Evolutionary conservation across 1,140 invertebrate species (phyloP).

Genomic region (Heterodera carotae): DNA sequence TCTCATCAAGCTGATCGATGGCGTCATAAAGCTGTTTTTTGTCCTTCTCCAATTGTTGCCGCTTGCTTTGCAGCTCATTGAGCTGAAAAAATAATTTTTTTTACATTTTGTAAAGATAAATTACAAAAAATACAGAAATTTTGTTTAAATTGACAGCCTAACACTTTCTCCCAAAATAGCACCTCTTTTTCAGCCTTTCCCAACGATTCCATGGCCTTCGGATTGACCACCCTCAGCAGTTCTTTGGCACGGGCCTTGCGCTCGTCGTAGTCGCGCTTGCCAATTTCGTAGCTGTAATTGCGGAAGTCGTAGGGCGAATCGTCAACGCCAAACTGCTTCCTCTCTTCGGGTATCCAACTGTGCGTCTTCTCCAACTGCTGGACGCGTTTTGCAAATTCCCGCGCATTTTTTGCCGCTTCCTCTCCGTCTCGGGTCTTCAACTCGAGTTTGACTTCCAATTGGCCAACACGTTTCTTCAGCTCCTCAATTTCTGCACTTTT

Average conservation of each 20-base stretch:
- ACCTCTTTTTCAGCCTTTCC: constrained; percentile 40
- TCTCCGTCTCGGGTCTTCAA: constrained; percentile 19
- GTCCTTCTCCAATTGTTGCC: constrained; percentile 42
- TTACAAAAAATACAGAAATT: too few species aligned
- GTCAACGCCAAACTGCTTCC: constrained; percentile 46
- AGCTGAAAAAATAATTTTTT: constrained; percentile 32
- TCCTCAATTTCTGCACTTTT: constrained; percentile 40
- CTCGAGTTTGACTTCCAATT: constrained; percentile 37
- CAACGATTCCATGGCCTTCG: constrained; percentile 49
- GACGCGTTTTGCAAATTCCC: constrained; percentile 21
- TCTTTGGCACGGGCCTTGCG: constrained; percentile 41
- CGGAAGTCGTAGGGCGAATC: constrained; percentile 54
- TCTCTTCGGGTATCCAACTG: constrained; percentile 54
- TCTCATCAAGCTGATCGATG: constrained; percentile 50
- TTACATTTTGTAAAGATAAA: too few species aligned
- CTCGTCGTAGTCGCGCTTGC: constrained; percentile 37
- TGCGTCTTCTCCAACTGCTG: constrained; percentile 38
- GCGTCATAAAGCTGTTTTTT: constrained; percentile 43
- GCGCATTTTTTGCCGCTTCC: constrained; percentile 32
- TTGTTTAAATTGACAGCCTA: too few species aligned
- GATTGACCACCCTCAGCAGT: constrained; percentile 41
- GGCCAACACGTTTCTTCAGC: constrained; percentile 36
- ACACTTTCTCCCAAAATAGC: too few species aligned
- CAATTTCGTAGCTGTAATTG: constrained; percentile 40
- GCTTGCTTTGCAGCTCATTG: constrained; percentile 41